Conservation (phyloP, 2,888 invertebrate species). For the Tenthredo livida region DNA sequence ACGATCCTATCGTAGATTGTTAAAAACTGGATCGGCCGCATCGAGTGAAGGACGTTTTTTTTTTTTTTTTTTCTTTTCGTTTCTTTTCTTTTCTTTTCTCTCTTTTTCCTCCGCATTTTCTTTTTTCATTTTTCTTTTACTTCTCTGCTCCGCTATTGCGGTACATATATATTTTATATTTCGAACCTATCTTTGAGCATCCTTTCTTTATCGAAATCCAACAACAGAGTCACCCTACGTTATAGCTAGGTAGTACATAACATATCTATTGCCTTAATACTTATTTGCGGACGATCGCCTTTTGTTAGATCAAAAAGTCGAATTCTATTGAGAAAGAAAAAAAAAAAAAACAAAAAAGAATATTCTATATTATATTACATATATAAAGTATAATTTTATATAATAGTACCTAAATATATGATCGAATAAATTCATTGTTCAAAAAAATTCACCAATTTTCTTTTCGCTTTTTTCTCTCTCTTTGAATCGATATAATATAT, state of each 20-base stretch:
- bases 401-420: no score
- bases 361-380: neutral
- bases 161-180: constrained; percentile 16
- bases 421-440: neutral
- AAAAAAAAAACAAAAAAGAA: no score
- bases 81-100: neutral
- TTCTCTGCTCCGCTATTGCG: neutral
- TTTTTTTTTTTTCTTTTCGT: neutral
- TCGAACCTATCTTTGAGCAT: constrained; percentile 9
- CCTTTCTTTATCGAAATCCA: neutral
- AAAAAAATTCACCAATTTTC: neutral
- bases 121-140: neutral
- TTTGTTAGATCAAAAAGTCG: constrained; percentile 38
- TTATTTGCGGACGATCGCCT: neutral
- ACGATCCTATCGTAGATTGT: constrained; percentile 51
- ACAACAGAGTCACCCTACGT: neutral
- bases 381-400: no score
- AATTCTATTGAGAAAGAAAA: neutral
- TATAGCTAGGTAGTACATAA: neutral
- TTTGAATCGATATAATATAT: neutral
- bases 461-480: neutral
- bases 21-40: constrained; percentile 44
- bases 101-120: neutral
- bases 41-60: constrained; percentile 17
- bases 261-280: neutral